These are phyloP conservation scores for Macrocentrus cingulum DNA, from an alignment of 1,140 invertebrate genomes.

Conservation along the genomic window DNA sequence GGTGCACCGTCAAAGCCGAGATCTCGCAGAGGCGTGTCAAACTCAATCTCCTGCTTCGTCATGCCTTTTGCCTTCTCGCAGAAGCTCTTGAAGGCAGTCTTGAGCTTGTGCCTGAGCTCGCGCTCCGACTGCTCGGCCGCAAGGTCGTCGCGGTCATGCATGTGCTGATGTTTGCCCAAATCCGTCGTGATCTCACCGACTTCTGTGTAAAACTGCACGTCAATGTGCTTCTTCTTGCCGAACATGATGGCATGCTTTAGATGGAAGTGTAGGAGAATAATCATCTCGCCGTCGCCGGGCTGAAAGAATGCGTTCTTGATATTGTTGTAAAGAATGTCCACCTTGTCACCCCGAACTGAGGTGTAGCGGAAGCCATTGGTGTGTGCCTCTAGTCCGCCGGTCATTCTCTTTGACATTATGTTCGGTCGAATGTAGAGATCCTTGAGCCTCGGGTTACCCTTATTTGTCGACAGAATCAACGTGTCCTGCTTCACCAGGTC, in stretches of 20 bases:
- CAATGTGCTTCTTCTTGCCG: constrained; percentile 98
- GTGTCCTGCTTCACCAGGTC: constrained; percentile 99
- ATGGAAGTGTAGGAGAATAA: constrained; percentile 98
- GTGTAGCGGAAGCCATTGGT: constrained; percentile 98
- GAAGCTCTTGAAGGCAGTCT: constrained; percentile 97
- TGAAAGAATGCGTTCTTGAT: constrained; percentile 99
- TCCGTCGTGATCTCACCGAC: constrained; percentile 99
- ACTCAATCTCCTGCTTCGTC: constrained; percentile 97
- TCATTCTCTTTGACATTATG: constrained; percentile 97
- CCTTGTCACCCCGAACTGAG: constrained; percentile 96
- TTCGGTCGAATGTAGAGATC: constrained; percentile 98
- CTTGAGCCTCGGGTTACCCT: constrained; percentile 97
- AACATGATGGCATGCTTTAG: constrained; percentile 99
- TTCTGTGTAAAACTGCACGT: constrained; percentile 99
- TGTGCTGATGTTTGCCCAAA: constrained; percentile 98
- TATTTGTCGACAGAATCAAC: constrained; percentile 91
- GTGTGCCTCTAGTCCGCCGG: constrained; percentile 88
- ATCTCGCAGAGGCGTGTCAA: constrained; percentile 97
- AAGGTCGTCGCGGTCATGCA: constrained; percentile 98
- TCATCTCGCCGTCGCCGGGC: constrained; percentile 99
- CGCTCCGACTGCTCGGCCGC: constrained; percentile 98
- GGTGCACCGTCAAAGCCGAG: constrained; percentile 98
- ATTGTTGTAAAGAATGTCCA: constrained; percentile 99
- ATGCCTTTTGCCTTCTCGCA: constrained; percentile 84
- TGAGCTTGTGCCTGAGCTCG: constrained; percentile 93